A percentile compares a stretch with the other conserved stretches of the same genome.
Conservation (phyloP, 2,797 vertebrate species). For the Scolopax bukidnonensis region DNA sequence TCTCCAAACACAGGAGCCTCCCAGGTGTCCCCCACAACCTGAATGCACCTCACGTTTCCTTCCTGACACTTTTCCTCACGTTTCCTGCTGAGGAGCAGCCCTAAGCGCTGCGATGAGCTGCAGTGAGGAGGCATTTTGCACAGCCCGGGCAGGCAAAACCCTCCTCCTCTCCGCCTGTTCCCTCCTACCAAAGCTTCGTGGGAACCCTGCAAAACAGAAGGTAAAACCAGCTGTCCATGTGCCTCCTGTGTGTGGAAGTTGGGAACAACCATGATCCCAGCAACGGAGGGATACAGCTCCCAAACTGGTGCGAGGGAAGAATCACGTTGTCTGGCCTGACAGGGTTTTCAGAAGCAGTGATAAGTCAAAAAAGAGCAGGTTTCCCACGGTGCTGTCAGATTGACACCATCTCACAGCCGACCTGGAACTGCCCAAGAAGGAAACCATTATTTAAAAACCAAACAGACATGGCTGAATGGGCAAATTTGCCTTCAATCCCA, state of each 20-base stretch:
- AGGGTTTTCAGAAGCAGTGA: not conserved
- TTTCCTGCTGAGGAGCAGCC: not conserved
- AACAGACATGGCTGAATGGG: not conserved
- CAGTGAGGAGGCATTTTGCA: not conserved
- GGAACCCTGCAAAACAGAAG: not conserved
- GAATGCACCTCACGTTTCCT: not conserved
- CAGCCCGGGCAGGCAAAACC: not conserved
- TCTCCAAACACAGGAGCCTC: not conserved
- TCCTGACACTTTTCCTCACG: not conserved
- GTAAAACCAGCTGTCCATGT: not conserved
- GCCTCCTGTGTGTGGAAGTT: not conserved
- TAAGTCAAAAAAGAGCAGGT: not conserved
- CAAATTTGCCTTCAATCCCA: not conserved
- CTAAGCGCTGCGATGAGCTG: not conserved
- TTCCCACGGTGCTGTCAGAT: not conserved
- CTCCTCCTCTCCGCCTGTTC: not conserved
- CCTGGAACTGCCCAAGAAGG: not conserved
- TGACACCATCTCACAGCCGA: not conserved
- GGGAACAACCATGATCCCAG: not conserved
- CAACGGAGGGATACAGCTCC: not conserved
- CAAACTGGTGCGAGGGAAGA: not conserved
- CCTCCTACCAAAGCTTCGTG: fast-evolving
- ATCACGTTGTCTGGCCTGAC: not conserved
- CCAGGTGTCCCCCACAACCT: not conserved
- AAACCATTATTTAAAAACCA: not conserved